Base-by-base conservation (phyloP, 2,113 vertebrate genomes). In the Salvelinus sp. region DNA sequence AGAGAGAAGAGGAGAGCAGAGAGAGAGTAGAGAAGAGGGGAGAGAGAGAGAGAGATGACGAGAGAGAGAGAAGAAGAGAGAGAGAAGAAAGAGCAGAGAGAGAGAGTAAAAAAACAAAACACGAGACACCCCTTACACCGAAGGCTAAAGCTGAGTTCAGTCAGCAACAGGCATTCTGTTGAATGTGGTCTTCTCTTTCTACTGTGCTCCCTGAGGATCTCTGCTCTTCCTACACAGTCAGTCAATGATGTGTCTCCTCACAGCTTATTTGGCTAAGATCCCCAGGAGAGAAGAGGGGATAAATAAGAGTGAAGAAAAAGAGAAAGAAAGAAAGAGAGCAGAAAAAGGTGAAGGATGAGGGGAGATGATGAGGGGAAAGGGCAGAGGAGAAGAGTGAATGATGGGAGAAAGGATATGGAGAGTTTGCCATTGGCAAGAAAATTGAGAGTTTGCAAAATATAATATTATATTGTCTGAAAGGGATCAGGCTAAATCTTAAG, bases 231-330 rank as follows among this genome's bases (percentile, higher is more conserved):
- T 57, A 70, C 78, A 70, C 63, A 74, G 23, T 69, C 64, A 73
- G 74, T 47, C 70, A 63, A n/a, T 25, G 48, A 54, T 54, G 47
- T 18, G 22, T 78, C 54, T 60, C 50, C 63, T 23, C 16, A 69
- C 28, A 57, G 28, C 79, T 7, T 82, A 70, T 86, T 83, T 84
- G 54, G 44, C 22, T 79, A 44, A 44, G 9, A 70, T 76, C 75
- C 76, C 18, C 22, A 16, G 33, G 30, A 48, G 73, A 38, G 18
- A 6, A 22, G 58, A n/a, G n/a, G 3, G 58, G 20, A 22, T 1
- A 62, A 22, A 22, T 5, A 16, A 62, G n/a, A 62, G 38, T 9
- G 38, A 23, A n/a, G n/a, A 25, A 25, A 25, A 25, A 25, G 25
- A 25, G 25, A 25, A 25, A 25, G 23, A 23, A 23, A 23, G 25